Evolutionary conservation across 2,113 vertebrate species (phyloP).

Genomic region (Triplophysa siluroides): DNA sequence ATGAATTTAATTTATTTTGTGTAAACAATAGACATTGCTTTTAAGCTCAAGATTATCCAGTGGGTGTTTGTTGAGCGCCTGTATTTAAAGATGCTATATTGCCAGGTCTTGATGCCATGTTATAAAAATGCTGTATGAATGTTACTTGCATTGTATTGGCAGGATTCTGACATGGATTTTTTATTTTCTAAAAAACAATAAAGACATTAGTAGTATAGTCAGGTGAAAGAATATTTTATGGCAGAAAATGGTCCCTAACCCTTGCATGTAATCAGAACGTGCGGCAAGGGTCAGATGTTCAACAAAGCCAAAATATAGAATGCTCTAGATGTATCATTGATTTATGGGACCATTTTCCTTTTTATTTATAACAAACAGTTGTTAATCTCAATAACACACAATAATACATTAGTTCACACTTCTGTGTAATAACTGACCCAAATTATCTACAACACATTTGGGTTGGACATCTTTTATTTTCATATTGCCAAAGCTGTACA

Average conservation of each 20-base stretch:
- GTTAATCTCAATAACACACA: too few species aligned
- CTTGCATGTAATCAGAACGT: too few species aligned
- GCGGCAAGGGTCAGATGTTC: too few species aligned
- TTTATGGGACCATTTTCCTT: too few species aligned
- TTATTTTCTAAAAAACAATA: neutral
- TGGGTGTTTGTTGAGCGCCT: neutral
- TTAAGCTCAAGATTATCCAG: constrained; percentile 4
- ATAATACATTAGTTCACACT: too few species aligned
- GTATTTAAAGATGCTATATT: neutral
- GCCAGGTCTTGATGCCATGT: neutral
- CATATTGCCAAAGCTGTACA: constrained; percentile 77
- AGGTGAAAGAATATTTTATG: neutral
- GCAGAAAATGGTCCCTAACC: too few species aligned
- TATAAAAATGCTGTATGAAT: neutral
- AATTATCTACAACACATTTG: constrained; percentile 25
- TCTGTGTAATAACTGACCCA: neutral
- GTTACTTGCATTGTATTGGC: neutral
- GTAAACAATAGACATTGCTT: neutral
- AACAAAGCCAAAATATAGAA: too few species aligned
- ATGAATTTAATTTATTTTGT: neutral
- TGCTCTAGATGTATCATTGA: too few species aligned
- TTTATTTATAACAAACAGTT: too few species aligned
- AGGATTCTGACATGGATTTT: neutral
- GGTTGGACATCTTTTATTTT: constrained; percentile 76
- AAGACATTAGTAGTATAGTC: neutral